Percentiles rank a stretch among this genome's conserved stretches.
Conservation (phyloP, 2,113 vertebrate genomes). For the Eira barbara region DNA sequence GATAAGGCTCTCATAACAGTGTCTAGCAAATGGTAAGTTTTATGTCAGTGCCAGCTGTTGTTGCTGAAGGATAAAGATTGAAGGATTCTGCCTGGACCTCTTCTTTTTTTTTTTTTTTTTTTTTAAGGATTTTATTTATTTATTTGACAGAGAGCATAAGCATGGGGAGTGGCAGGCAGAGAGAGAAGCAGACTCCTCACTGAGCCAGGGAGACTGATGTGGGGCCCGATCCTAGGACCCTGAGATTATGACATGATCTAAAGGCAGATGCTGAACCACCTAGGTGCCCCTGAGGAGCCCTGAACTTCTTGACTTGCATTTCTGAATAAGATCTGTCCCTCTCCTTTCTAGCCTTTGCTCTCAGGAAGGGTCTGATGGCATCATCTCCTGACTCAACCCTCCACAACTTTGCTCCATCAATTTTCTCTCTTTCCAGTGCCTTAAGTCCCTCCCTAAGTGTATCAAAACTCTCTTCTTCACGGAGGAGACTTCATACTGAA, state of each 20-base stretch:
- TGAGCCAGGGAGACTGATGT: not conserved
- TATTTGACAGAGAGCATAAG: not conserved
- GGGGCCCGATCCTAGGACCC: not conserved
- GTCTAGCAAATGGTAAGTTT: not conserved
- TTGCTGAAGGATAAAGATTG: not conserved
- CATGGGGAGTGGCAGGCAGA: not conserved
- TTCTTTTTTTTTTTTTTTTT: too few relatives aligned
- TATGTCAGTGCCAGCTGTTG: not conserved
- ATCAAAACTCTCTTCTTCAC: not conserved
- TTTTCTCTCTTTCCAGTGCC: not conserved
- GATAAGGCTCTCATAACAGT: not conserved
- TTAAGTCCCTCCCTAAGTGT: not conserved
- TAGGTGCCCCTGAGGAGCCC: not conserved
- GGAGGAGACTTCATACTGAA: not conserved
- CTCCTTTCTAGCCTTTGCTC: not conserved
- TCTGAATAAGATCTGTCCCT: not conserved
- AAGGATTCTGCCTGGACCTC: not conserved
- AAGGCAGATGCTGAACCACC: not conserved
- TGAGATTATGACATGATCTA: not conserved
- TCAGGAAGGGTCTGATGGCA: not conserved
- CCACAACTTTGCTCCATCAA: not conserved
- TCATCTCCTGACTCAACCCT: not conserved
- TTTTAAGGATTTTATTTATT: not conserved
- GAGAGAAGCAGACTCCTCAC: not conserved
- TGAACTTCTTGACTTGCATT: not conserved